Percentiles rank a stretch among this genome's conserved stretches.
These are phyloP conservation scores for Pseudochirops cupreus DNA, from an alignment of 2,797 vertebrate species.

Conservation along the genomic window DNA sequence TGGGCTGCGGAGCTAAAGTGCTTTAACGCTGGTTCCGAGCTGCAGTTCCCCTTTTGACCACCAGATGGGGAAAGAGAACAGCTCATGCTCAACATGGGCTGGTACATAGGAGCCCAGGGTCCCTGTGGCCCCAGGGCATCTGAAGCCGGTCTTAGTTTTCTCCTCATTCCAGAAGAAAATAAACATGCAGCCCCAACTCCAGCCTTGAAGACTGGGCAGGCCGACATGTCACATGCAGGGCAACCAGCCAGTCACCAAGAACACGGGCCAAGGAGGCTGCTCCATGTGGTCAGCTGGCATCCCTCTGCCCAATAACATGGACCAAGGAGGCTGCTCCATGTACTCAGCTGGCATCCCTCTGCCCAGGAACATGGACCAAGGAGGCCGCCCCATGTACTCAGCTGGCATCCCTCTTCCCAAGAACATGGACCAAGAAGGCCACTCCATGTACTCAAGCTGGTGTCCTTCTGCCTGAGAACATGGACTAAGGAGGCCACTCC, in stretches of 20 bases:
- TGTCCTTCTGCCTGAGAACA: too few relatives aligned
- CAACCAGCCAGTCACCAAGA: slow-evolving; percentile 34
- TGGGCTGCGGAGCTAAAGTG: not conserved
- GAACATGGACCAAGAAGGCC: too few relatives aligned
- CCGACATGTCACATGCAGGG: not conserved
- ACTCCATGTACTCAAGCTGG: too few relatives aligned
- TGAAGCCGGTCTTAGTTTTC: not conserved
- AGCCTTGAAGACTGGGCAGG: not conserved
- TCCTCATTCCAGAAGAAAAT: not conserved
- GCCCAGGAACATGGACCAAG: too few relatives aligned
- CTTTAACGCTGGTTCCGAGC: not conserved
- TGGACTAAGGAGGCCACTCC: too few relatives aligned
- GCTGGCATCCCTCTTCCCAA: too few relatives aligned
- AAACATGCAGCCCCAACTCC: not conserved
- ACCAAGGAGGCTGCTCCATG: too few relatives aligned
- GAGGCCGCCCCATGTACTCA: not conserved
- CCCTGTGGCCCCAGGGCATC: not conserved
- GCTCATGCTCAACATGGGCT: not conserved
- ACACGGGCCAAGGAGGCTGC: not conserved
- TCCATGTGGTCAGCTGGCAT: too few relatives aligned
- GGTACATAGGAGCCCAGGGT: not conserved
- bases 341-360: too few relatives aligned
- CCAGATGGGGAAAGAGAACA: slow-evolving; percentile 68
- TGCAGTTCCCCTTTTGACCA: slow-evolving; percentile 52
- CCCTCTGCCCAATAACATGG: too few relatives aligned